Evolutionary conservation across 2,797 vertebrate genomes (phyloP), one percentile per base, ranked within the genome.

Genomic region (Syngnathus acus): DNA sequence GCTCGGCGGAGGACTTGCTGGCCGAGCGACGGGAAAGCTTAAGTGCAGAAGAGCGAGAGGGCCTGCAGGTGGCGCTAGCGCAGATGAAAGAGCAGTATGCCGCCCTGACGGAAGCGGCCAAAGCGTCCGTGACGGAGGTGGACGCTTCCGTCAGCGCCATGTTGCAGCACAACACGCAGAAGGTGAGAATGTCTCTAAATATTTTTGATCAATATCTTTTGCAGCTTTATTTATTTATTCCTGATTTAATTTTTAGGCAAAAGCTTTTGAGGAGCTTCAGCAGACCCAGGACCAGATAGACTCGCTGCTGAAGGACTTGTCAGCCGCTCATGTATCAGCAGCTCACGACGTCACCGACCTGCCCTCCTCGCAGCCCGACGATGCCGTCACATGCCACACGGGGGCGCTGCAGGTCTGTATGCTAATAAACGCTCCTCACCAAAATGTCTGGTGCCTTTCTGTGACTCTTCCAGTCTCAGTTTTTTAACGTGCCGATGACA

Each of bases 151-250:
- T 99, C 79, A 92, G 70, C 62, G 90, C 93, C 51, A 94, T 94
- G 0, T 83, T 95, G 9, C 93, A 95, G 68, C 94, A 98, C 74
- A 93, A 98, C 86, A 95, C 94, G 0, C 94, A 97, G 65, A 93
- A 94, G 93, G 97, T 98, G 80, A 76, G 67, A 47, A 32, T 32
- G 32, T 32, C 32, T 51, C 7, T 4, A n/a, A n/a, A 51, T 21
- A 10, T 21, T 21, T 50, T 9, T 61, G 37, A 17, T 40, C 3
- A 40, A 38, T 19, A 57, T 57, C 10, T 10, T 55, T 5, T 59
- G 10, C 23, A n/a, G 1, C 59, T 17, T 1, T 9, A 39, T 26
- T 59, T 10, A 42, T 5, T n/a, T 26, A 10, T 16, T 5, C 23
- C 14, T 11, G 9, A 40, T 60, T 38, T 9, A 21, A 13, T 66